phyloP scores from a whole-genome alignment of 2,797 vertebrate species.

The Emydoidea blandingii region DNA sequence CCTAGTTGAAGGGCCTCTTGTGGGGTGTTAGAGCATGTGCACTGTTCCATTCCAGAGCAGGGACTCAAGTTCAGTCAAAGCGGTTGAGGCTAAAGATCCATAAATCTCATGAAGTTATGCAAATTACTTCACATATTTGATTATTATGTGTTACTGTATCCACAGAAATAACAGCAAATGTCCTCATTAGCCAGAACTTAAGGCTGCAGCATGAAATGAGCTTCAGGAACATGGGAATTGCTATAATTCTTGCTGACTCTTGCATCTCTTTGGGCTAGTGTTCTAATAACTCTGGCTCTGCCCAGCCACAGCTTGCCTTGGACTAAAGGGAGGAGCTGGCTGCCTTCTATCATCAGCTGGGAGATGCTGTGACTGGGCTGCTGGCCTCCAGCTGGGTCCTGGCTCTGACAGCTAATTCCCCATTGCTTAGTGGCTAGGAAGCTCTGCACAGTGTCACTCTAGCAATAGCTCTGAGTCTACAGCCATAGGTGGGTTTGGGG shows the following conservation, averaged over 20 bases:
- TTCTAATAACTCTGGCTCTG: neutral
- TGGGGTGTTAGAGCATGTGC: too few relatives aligned
- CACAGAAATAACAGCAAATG: neutral
- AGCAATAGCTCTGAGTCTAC: neutral
- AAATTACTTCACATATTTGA: neutral
- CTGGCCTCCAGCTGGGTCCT: neutral
- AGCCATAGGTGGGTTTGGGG: neutral
- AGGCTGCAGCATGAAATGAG: neutral
- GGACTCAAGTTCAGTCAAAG: too few relatives aligned
- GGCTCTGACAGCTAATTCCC: neutral
- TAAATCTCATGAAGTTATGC: neutral
- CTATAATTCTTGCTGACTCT: neutral
- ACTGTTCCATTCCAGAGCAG: too few relatives aligned
- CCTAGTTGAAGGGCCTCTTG: too few relatives aligned
- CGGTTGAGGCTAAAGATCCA: too few relatives aligned
- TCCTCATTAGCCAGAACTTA: neutral
- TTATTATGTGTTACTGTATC: neutral
- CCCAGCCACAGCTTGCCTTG: fast-evolving
- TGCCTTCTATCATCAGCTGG: neutral
- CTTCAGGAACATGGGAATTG: neutral
- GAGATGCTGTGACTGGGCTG: neutral
- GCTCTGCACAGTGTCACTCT: fast-evolving
- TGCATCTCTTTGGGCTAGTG: neutral
- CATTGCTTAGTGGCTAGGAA: neutral
- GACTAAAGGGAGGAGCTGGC: fast-evolving